phyloP scores from a whole-genome alignment of 2,113 vertebrate genomes.

The Nesogale talazaci region DNA sequence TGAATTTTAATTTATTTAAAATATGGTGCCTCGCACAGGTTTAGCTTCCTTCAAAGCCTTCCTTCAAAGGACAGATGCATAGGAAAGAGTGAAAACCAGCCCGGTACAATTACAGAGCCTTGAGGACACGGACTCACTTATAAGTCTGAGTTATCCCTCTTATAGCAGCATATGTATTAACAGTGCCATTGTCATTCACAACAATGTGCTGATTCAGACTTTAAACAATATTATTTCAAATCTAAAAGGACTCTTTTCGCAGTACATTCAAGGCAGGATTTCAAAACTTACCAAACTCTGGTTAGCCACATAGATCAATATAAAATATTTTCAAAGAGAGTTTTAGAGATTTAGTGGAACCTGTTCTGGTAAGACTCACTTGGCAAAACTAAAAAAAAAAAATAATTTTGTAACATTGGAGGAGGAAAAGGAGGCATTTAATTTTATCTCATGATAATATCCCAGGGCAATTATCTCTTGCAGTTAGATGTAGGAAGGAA shows the following conservation, averaged over 20 bases:
- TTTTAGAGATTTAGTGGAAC: background rate
- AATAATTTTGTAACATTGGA: background rate
- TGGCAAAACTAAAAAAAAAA: background rate
- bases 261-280: background rate
- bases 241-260: background rate
- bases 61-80: background rate
- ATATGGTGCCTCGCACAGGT: background rate
- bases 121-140: background rate
- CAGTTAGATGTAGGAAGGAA: background rate
- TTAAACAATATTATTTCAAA: background rate
- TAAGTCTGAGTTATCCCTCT: background rate
- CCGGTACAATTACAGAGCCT: background rate
- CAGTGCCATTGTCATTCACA: background rate
- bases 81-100: background rate
- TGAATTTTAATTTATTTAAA: constrained; percentile 23
- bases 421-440: background rate
- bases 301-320: background rate
- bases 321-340: background rate
- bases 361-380: background rate
- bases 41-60: background rate
- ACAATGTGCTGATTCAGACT: background rate
- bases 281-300: background rate
- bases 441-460: background rate
- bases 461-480: background rate
- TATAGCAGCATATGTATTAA: background rate